These are phyloP conservation scores for Leucosticte australis DNA, from an alignment of 2,113 vertebrate species.

Conservation along the genomic window DNA sequence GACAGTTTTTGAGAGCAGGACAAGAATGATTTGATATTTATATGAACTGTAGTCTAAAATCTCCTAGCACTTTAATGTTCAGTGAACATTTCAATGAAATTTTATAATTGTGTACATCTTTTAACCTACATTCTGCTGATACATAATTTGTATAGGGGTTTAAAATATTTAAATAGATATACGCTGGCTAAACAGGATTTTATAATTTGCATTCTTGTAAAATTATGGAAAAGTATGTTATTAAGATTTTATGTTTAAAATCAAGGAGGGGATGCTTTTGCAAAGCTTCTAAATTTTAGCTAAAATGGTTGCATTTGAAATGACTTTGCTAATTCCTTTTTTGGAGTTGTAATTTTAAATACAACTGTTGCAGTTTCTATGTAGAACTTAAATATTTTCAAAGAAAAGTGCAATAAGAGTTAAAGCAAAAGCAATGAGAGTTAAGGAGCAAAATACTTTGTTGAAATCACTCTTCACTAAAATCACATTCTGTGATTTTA, in stretches of 20 bases:
- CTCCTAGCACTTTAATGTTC: background rate
- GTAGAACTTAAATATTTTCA: background rate
- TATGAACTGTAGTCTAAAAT: background rate
- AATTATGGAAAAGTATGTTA: background rate
- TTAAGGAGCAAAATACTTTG: background rate
- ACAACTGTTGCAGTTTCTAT: background rate
- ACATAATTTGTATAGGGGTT: background rate
- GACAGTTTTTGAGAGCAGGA: background rate
- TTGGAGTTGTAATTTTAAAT: background rate
- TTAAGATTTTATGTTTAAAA: background rate
- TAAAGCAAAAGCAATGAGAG: no score
- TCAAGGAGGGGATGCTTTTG: background rate
- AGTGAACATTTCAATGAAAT: background rate
- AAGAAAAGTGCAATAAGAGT: background rate
- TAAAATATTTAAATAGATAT: background rate
- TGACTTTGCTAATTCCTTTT: background rate
- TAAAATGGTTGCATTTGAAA: background rate
- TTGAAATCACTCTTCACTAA: background rate
- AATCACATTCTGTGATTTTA: background rate
- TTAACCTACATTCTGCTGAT: background rate
- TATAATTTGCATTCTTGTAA: background rate
- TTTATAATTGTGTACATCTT: background rate
- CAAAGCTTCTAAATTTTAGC: background rate
- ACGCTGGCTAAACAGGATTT: background rate
- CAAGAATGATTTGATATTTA: background rate